Evolutionary conservation across 2,888 invertebrate species (phyloP).

Genomic region (Portevinia maculata): DNA sequence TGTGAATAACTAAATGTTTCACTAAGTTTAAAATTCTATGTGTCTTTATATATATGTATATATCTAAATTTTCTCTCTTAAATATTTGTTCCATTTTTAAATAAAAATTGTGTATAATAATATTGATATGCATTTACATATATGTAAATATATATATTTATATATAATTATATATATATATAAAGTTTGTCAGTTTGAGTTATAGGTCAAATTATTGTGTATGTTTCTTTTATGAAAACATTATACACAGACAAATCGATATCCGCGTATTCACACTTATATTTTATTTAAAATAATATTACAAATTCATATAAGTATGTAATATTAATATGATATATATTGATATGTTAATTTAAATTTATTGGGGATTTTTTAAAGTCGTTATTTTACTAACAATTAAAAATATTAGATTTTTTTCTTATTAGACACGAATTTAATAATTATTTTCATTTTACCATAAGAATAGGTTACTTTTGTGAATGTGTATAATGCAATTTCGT

Average conservation of each 20-base stretch:
- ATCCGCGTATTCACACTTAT: slow-evolving; percentile 31
- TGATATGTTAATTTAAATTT: slow-evolving; percentile 56
- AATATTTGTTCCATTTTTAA: slow-evolving; percentile 55
- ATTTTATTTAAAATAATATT: slow-evolving; percentile 46
- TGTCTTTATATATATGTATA: slow-evolving; percentile 42
- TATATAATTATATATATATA: slow-evolving; percentile 19
- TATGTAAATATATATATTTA: slow-evolving; percentile 35
- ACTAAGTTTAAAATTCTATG: slow-evolving; percentile 58
- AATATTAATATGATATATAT: slow-evolving; percentile 59
- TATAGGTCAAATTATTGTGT: slow-evolving; percentile 21
- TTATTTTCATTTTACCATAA: slow-evolving; percentile 68
- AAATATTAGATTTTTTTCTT: slow-evolving; percentile 30
- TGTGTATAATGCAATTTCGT: slow-evolving; percentile 55
- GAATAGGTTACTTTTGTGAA: slow-evolving; percentile 63
- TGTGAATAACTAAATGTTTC: slow-evolving; percentile 58
- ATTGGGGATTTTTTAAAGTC: slow-evolving; percentile 17
- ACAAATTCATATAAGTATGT: slow-evolving; percentile 41
- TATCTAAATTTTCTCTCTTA: slow-evolving; percentile 41
- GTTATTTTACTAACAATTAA: slow-evolving; percentile 49
- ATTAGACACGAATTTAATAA: slow-evolving; percentile 56
- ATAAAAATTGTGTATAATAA: slow-evolving; percentile 54
- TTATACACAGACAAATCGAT: slow-evolving; percentile 40
- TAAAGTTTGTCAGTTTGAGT: slow-evolving; percentile 26
- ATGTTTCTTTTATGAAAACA: slow-evolving; percentile 37
- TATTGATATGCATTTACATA: slow-evolving; percentile 62